Evolutionary conservation across 2,113 vertebrate genomes (phyloP), one percentile per base, ranked within the genome.

Genomic region (Corythornis vintsioides): DNA sequence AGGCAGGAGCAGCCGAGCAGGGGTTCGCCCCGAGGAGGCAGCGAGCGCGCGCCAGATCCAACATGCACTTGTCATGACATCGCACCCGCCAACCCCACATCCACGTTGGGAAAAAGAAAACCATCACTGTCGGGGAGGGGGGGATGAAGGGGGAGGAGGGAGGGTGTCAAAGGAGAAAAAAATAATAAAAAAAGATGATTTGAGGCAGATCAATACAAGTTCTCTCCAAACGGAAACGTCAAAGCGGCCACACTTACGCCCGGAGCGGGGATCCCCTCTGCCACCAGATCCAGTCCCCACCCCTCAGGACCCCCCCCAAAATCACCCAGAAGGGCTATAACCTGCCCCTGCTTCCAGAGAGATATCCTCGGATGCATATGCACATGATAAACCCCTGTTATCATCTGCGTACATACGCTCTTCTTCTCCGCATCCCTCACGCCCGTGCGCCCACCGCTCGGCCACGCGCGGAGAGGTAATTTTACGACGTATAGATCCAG

Each of bases 271-370:
- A 38, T 69, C 55, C 75, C 53, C 31, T 31, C 15, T 1, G 2
- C 11, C 2, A 1, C 22, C 4, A 7, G 9, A 70, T 65, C 29
- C 4, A 1, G 6, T 10, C 52, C 75, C 81, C 25, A 63, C 55
- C 48, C 40, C 2, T 0, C n/a, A 11, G 26, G 6, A 14, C n/a
- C 50, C 29, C 43, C 25, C 59, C 33, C 50, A 22, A 33, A 83
- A 43, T 1, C 59, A 43, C 57, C 38, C 12, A 3, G 26, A 18
- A 17, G 5, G 47, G 15, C 33, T 7, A 18, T 60, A 70, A 43
- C 2, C 64, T 64, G 15, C 14, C 40, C 70, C 20, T 1, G 0
- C 43, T 65, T 11, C 11, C 1, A 25, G 0, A 71, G 11, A 79
- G 55, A 83, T 24, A 61, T 0, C 67, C 21, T 10, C 38, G 38